Conservation (phyloP, 2,888 invertebrate genomes). For the Eupeodes latifasciatus region DNA sequence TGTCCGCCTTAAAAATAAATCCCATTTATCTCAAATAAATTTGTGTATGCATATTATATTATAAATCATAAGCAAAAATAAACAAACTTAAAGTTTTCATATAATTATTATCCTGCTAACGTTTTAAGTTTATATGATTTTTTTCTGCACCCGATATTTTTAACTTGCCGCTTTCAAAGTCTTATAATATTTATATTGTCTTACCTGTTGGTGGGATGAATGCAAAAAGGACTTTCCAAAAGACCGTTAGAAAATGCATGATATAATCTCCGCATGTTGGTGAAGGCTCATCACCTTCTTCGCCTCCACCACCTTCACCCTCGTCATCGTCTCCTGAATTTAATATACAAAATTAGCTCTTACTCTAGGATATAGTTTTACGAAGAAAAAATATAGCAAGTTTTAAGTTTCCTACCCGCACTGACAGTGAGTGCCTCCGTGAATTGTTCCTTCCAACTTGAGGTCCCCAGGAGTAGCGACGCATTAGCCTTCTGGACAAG, state of each 20-base stretch:
- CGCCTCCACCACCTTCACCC: constrained; percentile 86
- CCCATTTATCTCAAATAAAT: neutral
- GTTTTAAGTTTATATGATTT: constrained; percentile 27
- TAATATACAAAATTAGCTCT: constrained; percentile 46
- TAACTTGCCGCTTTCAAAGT: constrained; percentile 18
- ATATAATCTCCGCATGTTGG: constrained; percentile 97
- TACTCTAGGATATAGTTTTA: neutral
- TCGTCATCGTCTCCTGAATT: constrained; percentile 85
- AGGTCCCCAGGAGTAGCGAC: constrained; percentile 96
- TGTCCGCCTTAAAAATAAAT: neutral
- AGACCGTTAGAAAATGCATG: constrained; percentile 97
- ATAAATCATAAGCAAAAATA: neutral
- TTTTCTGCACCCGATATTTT: neutral
- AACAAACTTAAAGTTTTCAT: constrained; percentile 9
- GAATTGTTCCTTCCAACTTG: constrained; percentile 99
- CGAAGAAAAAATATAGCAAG: constrained; percentile 4
- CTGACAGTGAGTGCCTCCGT: constrained; percentile 97
- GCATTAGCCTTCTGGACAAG: constrained; percentile 98
- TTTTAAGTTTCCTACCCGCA: constrained; percentile 87
- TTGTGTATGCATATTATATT: neutral
- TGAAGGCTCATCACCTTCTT: constrained; percentile 86
- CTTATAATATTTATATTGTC: constrained; percentile 13
- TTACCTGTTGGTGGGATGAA: constrained; percentile 98
- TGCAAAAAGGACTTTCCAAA: constrained; percentile 99
- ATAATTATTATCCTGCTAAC: constrained; percentile 34